Base-by-base conservation (phyloP, 2,113 vertebrate species). In the Seriola dumerili region DNA sequence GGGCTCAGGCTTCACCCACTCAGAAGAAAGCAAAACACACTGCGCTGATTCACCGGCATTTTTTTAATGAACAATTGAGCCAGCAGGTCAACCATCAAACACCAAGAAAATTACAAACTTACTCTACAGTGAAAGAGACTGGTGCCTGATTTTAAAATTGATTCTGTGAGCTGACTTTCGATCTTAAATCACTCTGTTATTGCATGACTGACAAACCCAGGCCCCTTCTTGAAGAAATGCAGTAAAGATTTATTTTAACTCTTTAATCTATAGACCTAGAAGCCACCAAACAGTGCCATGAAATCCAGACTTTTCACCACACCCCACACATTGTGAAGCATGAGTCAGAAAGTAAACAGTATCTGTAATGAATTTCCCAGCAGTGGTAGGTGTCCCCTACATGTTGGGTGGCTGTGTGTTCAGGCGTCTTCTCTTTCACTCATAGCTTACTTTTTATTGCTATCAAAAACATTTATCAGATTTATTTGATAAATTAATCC, bases 71-170 rank as follows among this genome's bases (percentile, higher is more conserved):
- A 85, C 83, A 84, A 87, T 79, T 85, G 81, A 86, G 76, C 58
- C 83, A 80, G 90, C 85, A 92, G 91, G 90, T 93, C 92, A 89
- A 93, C 91, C 91, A 92, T 92, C 90, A 93, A 91, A 92, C 81
- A 77, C 72, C 57, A 71, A 75, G 83, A 76, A 90, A 86, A 92
- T 91, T 72, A 85, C 81, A 83, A 79, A 85, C 67, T 44, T 38
- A 70, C 72, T 62, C 19, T 54, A 57, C 13, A 29, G 69, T 66
- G 64, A 80, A 65, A 70, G 40, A 58, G 25, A 75, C 48, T 1
- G 4, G 48, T 42, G 40, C 69, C 80, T 83, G 69, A 69, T 80
- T 90, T 67, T 65, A 69, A 81, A 80, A 73, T 29, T 23, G 72
- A n/a, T 66, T 69, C 50, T 80, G 40, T 25, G 16, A 72, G 36